Base-by-base conservation (phyloP, 1,140 invertebrate species). In the Branchinecta lynchi region DNA sequence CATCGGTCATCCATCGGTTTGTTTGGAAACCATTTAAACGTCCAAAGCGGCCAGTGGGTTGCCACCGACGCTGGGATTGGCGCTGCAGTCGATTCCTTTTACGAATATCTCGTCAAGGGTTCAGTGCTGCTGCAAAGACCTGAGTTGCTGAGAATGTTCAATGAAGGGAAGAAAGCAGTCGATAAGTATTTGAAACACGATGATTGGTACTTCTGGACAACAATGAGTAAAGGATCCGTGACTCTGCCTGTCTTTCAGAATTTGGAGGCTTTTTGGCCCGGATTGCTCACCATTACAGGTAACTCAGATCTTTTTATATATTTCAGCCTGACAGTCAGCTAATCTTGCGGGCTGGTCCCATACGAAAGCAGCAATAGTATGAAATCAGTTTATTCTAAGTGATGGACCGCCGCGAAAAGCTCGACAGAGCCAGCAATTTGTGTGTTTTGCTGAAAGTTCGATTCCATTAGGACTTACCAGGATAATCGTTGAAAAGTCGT, bases 101-200 rank as follows among this genome's bases (percentile, higher is more conserved):
- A 93, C 82, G 97, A 99, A 80, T 99, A 99, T 80, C 81, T 99
- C 68, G 94, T 96, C 0, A 99, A 99, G 84, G 96, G 92, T 3
- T 86, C 91, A n/a, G 80, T 89, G 9, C 74, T 90, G 21, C 80
- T 90, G 8, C 86, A 89, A 76, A 84, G 87, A 71, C 93, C 96
- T 2, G 86, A 93, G 76, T 78, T 99, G 43, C 86, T 96, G 80
- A 85, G 89, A 21, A 93, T 96, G 84, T 98, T 98, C 74, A 83
- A 87, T 73, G 90, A 92, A 75, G 89, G 88, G 8, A 84, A 87
- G 70, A 78, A 82, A 46, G 83, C 89, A 0, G 94, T 98, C 65
- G 81, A 85, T 71, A 91, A 92, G 74, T 90, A 98, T 76, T 80
- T 98, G 75, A 88, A 89, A 72, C 86, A 88, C 74, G 93, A 95